Base-by-base conservation (phyloP, 2,113 vertebrate genomes). In the Silurus meridionalis region DNA sequence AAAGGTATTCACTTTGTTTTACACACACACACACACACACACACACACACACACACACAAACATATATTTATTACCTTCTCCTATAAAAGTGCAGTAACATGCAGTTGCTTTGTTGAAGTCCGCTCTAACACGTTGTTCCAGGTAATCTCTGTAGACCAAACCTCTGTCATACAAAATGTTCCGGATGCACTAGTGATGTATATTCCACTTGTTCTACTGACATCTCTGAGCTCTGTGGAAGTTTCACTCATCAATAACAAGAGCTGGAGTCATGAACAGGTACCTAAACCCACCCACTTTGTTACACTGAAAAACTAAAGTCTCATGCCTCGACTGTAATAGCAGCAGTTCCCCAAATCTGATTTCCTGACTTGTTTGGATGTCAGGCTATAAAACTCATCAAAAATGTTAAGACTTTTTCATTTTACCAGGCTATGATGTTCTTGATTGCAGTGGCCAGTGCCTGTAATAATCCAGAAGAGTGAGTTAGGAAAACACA, bases 401-500 rank as follows among this genome's bases (percentile, higher is more conserved):
- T 64, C 23, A n/a, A 64, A 64, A 10, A 4, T 64, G 8, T 64
- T n/a, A n/a, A 25, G 9, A 10, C 9, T 83, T 6, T 14, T 57
- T 55, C 46, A 25, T 71, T 85, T 58, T 83, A 69, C 58, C 79
- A 93, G 93, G 89, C 91, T 19, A 14, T 85, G 71, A 37, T 93
- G 58, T 88, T 93, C 60, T 91, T 93, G 81, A n/a, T n/a, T 6
- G 0, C 4, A 23, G 28, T 93, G 48, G 86, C 8, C 15, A 46
- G 55, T 60, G 13, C 80, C 77, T 17, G 52, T 19, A 72, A 86
- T 66, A 83, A 93, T 21, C 69, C 14, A 3, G 91, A 93, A 75
- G 50, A 92, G 93, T 93, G 91, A 92, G 92, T 87, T 83, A 71
- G 8, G 55, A 83, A 13, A 17, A 46, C 61, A 63, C 61, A 63